phyloP scores from a whole-genome alignment of 1,140 invertebrate species.

The Sarcophaga bullata region DNA sequence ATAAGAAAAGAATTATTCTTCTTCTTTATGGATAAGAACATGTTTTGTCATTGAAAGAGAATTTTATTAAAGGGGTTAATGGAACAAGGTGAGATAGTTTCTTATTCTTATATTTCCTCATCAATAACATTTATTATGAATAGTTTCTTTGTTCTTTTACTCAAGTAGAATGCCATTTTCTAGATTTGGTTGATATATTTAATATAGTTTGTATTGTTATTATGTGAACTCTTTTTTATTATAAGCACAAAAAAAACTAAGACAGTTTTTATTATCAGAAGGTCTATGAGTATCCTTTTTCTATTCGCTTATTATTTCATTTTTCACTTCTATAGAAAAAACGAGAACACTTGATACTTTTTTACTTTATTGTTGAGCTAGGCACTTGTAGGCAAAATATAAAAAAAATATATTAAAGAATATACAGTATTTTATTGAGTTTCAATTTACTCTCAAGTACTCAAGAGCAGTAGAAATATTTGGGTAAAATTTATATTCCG shows the following conservation, averaged over 20 bases:
- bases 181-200: background rate
- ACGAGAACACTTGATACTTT: too few relatives aligned
- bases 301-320: background rate
- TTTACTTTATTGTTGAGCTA: too few relatives aligned
- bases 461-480: too few relatives aligned
- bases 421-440: too few relatives aligned
- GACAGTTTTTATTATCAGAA: background rate
- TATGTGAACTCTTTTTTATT: background rate
- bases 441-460: too few relatives aligned
- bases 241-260: background rate
- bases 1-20: background rate
- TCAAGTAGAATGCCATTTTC: constrained; percentile 11
- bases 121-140: constrained; percentile 10
- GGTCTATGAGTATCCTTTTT: background rate
- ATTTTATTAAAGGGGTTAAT: background rate
- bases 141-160: constrained; percentile 6
- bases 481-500: too few relatives aligned
- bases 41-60: background rate
- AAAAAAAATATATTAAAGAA: too few relatives aligned
- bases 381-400: too few relatives aligned
- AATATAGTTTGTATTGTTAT: constrained; percentile 4
- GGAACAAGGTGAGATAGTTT: background rate
- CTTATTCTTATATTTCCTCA: background rate
- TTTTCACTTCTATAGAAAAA: background rate
- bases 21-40: background rate